Base-by-base conservation (phyloP, 2,113 vertebrate species). In the Brachyistius frenatus region DNA sequence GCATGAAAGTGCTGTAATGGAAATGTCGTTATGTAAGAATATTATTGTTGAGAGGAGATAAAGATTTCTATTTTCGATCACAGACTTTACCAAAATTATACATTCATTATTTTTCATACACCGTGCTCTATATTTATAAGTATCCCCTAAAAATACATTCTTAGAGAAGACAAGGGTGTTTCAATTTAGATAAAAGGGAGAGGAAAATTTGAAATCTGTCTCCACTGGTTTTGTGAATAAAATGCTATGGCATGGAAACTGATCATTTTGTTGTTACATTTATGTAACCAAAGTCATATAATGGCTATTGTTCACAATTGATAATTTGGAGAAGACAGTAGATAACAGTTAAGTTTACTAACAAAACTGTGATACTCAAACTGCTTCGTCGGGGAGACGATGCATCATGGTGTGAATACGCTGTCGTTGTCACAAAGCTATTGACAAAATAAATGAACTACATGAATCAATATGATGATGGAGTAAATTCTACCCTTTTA, bases 51-150 rank as follows among this genome's bases (percentile, higher is more conserved):
- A 60, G 8, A 64, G 57, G 33, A 77, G 73, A 82, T 49, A 69
- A 4, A 75, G 49, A 81, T 80, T 56, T 88, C 57, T 89, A 88
- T 87, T 91, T 91, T 90, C 64, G 33, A 72, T 66, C 73, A 63
- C 73, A 81, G 65, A 75, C 73, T 86, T 55, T 85, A 79, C 57
- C 80, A 78, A 81, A 84, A 79, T 79, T 44, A 88, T 69, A 79
- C 65, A 62, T 73, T 60, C n/a, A 80, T 74, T 83, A 81, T 86
- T 90, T 92, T 86, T 86, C 83, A 77, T 85, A 84, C 31, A 73
- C 53, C 32, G 0, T 77, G 79, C 57, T 74, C 68, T 87, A 74
- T 84, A 84, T 87, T 86, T 85, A 85, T 86, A 78, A 58, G 49
- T 66, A 32, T 75, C 46, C 13, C 47, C 55, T 81, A 73, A 82